phyloP scores from a whole-genome alignment of 2,797 vertebrate genomes.

The Sebastes iracundus region DNA sequence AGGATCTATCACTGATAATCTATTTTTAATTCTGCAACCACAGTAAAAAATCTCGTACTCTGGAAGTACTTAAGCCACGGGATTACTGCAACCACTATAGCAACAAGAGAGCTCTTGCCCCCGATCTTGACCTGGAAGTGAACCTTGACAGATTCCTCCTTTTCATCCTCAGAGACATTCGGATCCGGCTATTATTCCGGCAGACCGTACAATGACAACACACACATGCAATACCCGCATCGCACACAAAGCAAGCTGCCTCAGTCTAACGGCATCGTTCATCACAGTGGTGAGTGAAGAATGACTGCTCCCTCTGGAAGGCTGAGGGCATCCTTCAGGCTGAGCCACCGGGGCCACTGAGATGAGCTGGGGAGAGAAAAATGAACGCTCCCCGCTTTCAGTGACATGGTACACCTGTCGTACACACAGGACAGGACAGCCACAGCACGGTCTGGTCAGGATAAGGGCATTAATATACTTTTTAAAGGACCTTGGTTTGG shows the following conservation, averaged over 20 bases:
- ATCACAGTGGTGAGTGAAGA: slow-evolving; percentile 63
- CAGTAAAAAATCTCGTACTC: background rate
- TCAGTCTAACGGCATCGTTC: slow-evolving; percentile 56
- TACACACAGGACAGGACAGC: slow-evolving; percentile 36
- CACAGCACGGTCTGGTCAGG: slow-evolving; percentile 3
- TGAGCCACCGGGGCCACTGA: slow-evolving; percentile 45
- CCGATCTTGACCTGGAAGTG: slow-evolving; percentile 46
- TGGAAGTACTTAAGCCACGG: background rate
- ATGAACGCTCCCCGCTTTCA: slow-evolving; percentile 28
- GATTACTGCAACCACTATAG: background rate
- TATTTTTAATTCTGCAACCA: background rate
- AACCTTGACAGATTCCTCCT: slow-evolving; percentile 33
- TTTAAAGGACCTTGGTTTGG: slow-evolving; percentile 43
- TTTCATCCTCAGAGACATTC: slow-evolving; percentile 40
- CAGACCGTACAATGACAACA: slow-evolving; percentile 47
- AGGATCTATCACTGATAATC: background rate
- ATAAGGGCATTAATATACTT: slow-evolving; percentile 27
- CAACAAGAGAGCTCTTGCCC: slow-evolving; percentile 20
- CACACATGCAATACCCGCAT: slow-evolving; percentile 27
- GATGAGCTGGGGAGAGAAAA: slow-evolving; percentile 35
- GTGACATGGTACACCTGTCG: slow-evolving; percentile 53
- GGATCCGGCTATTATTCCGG: slow-evolving; percentile 35
- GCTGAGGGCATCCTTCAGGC: slow-evolving; percentile 68
- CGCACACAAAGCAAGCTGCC: slow-evolving; percentile 39
- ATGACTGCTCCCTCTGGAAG: slow-evolving; percentile 57